A percentile compares a stretch with the other conserved stretches of the same genome.
phyloP scores from a whole-genome alignment of 53 echinoderm and acorn worm genomes.

The Stichopus horrens region DNA sequence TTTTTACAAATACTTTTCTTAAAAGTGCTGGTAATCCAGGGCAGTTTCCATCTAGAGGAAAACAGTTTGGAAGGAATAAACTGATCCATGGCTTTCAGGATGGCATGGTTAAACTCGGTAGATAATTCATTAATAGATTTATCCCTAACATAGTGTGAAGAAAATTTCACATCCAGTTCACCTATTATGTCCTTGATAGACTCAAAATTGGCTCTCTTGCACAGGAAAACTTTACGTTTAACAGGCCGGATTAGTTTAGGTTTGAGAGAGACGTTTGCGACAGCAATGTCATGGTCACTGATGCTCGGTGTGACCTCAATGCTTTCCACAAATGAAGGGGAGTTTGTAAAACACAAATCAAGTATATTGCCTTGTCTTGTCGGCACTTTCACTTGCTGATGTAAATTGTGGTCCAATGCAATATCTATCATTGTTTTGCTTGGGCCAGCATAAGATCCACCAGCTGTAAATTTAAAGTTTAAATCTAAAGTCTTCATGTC shows the following conservation, averaged over 20 bases:
- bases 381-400: constrained; percentile 39
- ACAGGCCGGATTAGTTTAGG: background rate
- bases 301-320: constrained; percentile 35
- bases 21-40: background rate
- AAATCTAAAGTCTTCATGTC: no score
- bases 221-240: background rate
- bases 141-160: background rate
- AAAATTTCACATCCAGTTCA: background rate
- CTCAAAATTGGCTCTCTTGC: background rate
- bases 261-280: background rate
- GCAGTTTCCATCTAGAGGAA: background rate
- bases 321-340: constrained; percentile 44
- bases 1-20: constrained; percentile 13
- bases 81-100: background rate
- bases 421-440: background rate
- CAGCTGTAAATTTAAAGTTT: no score
- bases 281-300: background rate
- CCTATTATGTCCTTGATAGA: background rate
- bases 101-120: background rate
- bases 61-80: background rate
- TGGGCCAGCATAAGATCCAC: no score
- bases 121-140: background rate
- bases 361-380: background rate
- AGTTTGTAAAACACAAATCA: constrained; percentile 8
- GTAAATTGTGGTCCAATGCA: constrained; percentile 22